Percentiles rank a stretch among this genome's conserved stretches.
Evolutionary conservation across 2,113 vertebrate species (phyloP).

Genomic region (Poeciliopsis turrubarensis): DNA sequence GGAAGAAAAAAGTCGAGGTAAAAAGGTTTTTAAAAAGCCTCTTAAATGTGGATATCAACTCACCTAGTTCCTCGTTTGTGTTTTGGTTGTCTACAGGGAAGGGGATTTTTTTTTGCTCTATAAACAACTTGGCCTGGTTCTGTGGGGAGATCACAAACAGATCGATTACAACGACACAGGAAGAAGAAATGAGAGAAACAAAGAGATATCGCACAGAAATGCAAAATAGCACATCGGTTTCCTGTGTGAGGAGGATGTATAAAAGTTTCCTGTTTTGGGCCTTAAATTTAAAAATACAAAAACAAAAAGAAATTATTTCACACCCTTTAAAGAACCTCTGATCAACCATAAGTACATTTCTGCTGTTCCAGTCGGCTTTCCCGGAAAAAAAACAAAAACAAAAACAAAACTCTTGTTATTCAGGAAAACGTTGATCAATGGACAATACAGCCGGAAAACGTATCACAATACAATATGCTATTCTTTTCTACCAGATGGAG

Average conservation of each 20-base stretch:
- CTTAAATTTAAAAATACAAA: not conserved
- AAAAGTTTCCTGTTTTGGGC: not conserved
- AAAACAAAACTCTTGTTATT: too few relatives aligned
- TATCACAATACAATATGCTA: too few relatives aligned
- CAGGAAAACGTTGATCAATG: too few relatives aligned
- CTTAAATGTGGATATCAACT: conserved; percentile 34
- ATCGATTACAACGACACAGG: not conserved
- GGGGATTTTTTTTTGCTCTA: conserved; percentile 93
- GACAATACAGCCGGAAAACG: too few relatives aligned
- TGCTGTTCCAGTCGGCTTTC: too few relatives aligned
- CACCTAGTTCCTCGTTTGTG: conserved; percentile 95
- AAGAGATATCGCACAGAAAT: not conserved
- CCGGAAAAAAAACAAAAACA: too few relatives aligned
- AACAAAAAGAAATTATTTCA: not conserved
- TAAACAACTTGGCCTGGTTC: conserved; percentile 93
- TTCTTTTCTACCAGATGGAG: too few relatives aligned
- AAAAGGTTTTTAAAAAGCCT: not conserved
- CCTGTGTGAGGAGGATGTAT: conserved; percentile 4
- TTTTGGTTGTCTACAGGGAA: conserved; percentile 90
- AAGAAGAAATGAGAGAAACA: not conserved
- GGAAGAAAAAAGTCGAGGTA: not conserved
- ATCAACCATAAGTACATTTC: too few relatives aligned
- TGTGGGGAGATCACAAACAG: conserved; percentile 57
- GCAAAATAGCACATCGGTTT: conserved; percentile 1
- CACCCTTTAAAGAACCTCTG: too few relatives aligned